Conservation (phyloP, 2,888 invertebrate species). For the Catocala fraxini region DNA sequence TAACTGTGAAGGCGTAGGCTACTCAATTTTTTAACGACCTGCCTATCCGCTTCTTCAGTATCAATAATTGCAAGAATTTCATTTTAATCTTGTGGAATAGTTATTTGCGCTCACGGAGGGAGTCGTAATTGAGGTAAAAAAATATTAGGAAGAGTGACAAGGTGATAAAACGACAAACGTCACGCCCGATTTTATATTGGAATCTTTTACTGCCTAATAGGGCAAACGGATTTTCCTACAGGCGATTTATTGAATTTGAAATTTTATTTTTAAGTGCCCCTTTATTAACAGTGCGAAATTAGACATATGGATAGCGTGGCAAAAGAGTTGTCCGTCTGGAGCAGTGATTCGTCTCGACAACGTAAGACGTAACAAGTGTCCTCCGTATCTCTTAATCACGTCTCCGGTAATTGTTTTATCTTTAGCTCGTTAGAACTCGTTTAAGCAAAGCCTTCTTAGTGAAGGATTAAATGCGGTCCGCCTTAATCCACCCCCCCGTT, state of each 20-base stretch:
- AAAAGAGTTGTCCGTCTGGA: conserved; percentile 29
- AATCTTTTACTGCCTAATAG: conserved; percentile 77
- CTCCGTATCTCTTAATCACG: conserved; percentile 86
- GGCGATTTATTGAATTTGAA: conserved; percentile 67
- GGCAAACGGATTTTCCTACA: conserved; percentile 65
- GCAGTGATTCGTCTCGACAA: conserved; percentile 55
- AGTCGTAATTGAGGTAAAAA: conserved; percentile 79
- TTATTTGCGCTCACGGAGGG: conserved; percentile 75
- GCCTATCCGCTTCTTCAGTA: conserved; percentile 59
- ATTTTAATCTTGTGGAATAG: conserved; percentile 77
- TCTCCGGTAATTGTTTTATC: conserved; percentile 87
- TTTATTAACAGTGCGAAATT: conserved; percentile 21
- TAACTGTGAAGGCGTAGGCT: conserved; percentile 33
- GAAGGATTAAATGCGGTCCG: conserved; percentile 87
- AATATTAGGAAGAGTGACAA: conserved; percentile 80
- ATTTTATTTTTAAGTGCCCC: conserved; percentile 29
- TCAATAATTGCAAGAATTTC: conserved; percentile 75
- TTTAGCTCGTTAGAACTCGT: conserved; percentile 88
- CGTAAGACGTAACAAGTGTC: conserved; percentile 86
- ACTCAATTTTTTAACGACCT: conserved; percentile 44
- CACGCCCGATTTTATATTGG: conserved; percentile 79
- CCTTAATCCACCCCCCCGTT: conserved; percentile 85
- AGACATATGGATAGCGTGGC: conserved; percentile 13
- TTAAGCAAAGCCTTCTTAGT: conserved; percentile 88
- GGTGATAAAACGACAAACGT: conserved; percentile 82